Percentiles rank a stretch among this genome's conserved stretches.
phyloP scores from a whole-genome alignment of 2,113 vertebrate genomes.

The Cryptotis parvus region DNA sequence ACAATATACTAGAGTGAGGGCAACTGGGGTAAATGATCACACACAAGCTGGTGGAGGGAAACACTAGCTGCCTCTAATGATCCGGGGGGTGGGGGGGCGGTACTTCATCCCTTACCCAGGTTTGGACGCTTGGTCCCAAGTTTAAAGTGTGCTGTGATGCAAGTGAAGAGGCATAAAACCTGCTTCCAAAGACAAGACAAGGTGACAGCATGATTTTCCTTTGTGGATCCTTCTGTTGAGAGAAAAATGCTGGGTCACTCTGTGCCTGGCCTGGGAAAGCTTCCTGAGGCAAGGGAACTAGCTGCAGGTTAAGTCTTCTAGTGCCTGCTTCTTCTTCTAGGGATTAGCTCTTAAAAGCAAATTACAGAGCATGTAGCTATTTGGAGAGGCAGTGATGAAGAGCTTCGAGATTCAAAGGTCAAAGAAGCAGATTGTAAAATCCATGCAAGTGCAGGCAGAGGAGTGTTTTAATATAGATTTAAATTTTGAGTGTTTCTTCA shows the following conservation, averaged over 20 bases:
- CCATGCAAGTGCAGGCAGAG: not conserved
- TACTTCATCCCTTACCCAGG: not conserved
- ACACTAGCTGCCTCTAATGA: not conserved
- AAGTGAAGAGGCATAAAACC: not conserved
- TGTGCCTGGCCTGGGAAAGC: too few species aligned
- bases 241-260: too few species aligned
- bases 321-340: conserved; percentile 10
- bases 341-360: not conserved
- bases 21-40: not conserved
- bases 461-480: not conserved
- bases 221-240: too few species aligned
- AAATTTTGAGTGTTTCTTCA: not conserved
- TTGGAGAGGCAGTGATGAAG: not conserved
- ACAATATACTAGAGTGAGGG: not conserved
- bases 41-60: not conserved
- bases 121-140: not conserved
- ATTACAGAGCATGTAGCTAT: not conserved
- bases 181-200: too few species aligned
- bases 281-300: too few species aligned
- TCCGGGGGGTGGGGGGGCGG: not conserved
- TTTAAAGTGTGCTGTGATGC: not conserved
- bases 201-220: not conserved
- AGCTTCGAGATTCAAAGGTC: not conserved
- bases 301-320: too few species aligned
- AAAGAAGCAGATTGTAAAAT: conserved; percentile 34